phyloP scores from a whole-genome alignment of 2,113 vertebrate genomes.

The Actenoides lindsayi region DNA sequence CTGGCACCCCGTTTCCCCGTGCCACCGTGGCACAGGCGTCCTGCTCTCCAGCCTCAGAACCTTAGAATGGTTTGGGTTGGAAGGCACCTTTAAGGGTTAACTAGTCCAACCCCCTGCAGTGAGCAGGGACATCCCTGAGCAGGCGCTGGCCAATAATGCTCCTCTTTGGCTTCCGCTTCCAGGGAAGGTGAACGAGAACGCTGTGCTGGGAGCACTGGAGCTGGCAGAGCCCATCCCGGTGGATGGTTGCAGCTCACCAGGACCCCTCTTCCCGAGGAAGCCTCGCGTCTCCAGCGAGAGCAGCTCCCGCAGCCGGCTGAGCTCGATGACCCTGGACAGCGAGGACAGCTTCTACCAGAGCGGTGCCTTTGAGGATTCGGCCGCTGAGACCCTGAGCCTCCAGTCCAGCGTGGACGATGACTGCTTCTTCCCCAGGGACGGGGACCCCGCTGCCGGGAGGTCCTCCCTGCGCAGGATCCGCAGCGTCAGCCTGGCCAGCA shows the following conservation, averaged over 20 bases:
- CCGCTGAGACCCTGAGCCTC: slow-evolving; percentile 65
- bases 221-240: slow-evolving; percentile 35
- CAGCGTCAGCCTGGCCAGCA: slow-evolving; percentile 85
- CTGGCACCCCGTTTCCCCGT: rapidly evolving
- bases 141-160: rapidly evolving
- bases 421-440: slow-evolving; percentile 77
- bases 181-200: slow-evolving; percentile 77
- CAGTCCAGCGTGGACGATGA: slow-evolving; percentile 79
- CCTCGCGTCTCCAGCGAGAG: slow-evolving; percentile 87
- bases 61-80: not conserved
- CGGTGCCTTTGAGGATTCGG: slow-evolving; percentile 79
- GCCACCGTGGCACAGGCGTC: rapidly evolving
- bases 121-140: not conserved
- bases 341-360: slow-evolving; percentile 78
- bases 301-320: slow-evolving; percentile 83
- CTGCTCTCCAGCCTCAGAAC: rapidly evolving
- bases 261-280: not conserved
- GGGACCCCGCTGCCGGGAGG: not conserved
- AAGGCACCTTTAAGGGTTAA: not conserved
- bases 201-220: slow-evolving; percentile 57
- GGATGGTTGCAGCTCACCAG: not conserved
- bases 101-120: not conserved
- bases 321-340: slow-evolving; percentile 83
- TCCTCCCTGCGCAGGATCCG: slow-evolving; percentile 73
- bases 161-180: not conserved